phyloP scores from a whole-genome alignment of 2,888 invertebrate genomes.

The Leptura quadrifasciata region DNA sequence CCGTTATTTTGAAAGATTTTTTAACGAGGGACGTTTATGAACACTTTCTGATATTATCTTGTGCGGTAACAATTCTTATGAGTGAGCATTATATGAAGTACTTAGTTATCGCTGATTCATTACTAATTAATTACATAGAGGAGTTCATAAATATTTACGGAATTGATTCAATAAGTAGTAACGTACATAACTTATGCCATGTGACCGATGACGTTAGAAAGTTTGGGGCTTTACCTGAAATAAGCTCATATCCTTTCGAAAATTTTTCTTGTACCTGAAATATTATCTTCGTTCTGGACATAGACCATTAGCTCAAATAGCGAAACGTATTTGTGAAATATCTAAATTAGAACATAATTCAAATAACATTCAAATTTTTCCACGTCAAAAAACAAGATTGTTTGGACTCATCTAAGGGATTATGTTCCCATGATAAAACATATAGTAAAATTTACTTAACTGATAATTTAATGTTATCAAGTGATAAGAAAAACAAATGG shows the following conservation, averaged over 20 bases:
- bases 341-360: not conserved
- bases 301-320: not conserved
- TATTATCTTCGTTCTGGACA: not conserved
- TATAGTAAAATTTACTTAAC: not conserved
- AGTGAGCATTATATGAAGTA: not conserved
- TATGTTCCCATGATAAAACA: not conserved
- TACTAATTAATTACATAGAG: conserved; percentile 35
- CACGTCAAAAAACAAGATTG: not conserved
- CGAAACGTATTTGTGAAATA: not conserved
- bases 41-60: not conserved
- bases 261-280: conserved; percentile 55
- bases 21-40: not conserved
- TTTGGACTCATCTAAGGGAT: not conserved
- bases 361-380: not conserved
- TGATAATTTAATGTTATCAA: not conserved
- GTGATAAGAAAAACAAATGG: not conserved
- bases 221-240: conserved; percentile 61
- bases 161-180: conserved; percentile 61
- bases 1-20: conserved; percentile 17
- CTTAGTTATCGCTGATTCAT: conserved; percentile 17
- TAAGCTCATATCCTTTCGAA: conserved; percentile 66
- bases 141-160: conserved; percentile 59
- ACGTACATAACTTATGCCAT: conserved; percentile 66
- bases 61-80: not conserved
- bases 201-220: conserved; percentile 60